A percentile compares a stretch with the other conserved stretches of the same genome.
Evolutionary conservation across 2,888 invertebrate genomes (phyloP).

Genomic region (Timema podura): DNA sequence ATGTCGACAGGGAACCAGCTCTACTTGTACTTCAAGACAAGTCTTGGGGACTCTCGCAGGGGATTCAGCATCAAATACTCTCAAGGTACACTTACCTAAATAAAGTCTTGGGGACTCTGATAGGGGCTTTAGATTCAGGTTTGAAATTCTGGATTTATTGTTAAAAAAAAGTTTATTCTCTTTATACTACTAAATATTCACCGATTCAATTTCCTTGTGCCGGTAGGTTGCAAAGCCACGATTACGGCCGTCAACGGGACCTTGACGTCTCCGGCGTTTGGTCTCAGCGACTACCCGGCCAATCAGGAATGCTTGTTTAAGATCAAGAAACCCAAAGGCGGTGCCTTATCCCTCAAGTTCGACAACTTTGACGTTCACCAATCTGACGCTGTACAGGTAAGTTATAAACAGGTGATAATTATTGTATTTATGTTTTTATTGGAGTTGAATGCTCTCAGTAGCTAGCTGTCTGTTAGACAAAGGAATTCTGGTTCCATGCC

Average conservation of each 20-base stretch:
- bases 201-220: no score
- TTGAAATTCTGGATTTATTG: no score
- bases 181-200: no score
- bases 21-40: conserved; percentile 89
- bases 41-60: conserved; percentile 80
- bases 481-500: no score
- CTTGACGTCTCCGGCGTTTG: conserved; percentile 84
- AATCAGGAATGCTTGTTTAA: conserved; percentile 89
- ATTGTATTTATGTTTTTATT: neutral
- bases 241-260: conserved; percentile 81
- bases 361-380: conserved; percentile 81
- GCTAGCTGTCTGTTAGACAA: no score
- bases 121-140: no score
- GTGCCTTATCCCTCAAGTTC: conserved; percentile 84
- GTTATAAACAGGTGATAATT: neutral
- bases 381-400: conserved; percentile 81
- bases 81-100: conserved; percentile 52
- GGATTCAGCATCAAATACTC: conserved; percentile 88
- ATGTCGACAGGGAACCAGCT: conserved; percentile 86
- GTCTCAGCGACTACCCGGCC: conserved; percentile 79
- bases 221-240: conserved; percentile 84
- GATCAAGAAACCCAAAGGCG: conserved; percentile 77
- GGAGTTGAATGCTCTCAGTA: neutral
- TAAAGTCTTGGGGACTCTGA: no score
- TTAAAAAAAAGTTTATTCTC: no score